Percentiles rank a stretch among this genome's conserved stretches.
phyloP scores from a whole-genome alignment of 2,888 invertebrate genomes.

The Embidobia sp. region DNA sequence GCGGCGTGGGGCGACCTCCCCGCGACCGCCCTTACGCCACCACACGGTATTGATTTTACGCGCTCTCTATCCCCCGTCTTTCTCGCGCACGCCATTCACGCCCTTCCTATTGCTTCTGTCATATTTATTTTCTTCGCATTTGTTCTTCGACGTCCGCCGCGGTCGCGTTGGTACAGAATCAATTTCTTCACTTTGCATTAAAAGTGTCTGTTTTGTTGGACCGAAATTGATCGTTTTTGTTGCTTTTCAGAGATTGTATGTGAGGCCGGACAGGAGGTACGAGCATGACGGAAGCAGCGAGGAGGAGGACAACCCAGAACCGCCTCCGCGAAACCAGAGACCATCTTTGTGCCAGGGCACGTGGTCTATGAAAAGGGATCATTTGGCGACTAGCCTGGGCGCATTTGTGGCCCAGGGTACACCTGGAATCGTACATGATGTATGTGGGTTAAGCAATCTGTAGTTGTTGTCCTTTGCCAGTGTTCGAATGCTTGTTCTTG shows the following conservation, averaged over 20 bases:
- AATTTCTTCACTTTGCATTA: neutral
- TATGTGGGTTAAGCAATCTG: too few species aligned
- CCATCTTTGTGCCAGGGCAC: constrained; percentile 84
- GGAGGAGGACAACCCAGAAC: constrained; percentile 74
- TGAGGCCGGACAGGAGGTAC: constrained; percentile 71
- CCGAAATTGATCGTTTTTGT: too few species aligned
- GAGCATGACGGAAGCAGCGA: constrained; percentile 76
- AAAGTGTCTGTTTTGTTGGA: neutral
- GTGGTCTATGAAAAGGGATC: constrained; percentile 84
- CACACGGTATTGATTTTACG: constrained; percentile 75
- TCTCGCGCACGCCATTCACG: constrained; percentile 38
- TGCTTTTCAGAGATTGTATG: constrained; percentile 61
- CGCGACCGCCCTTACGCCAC: constrained; percentile 49
- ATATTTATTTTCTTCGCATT: constrained; percentile 39
- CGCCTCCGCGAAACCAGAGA: constrained; percentile 72
- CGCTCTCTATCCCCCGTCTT: constrained; percentile 62
- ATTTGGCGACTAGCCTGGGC: constrained; percentile 76
- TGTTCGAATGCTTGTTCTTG: too few species aligned
- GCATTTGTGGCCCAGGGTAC: constrained; percentile 71
- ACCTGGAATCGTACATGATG: constrained; percentile 72
- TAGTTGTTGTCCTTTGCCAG: too few species aligned
- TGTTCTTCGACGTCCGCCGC: too few species aligned
- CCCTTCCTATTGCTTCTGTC: constrained; percentile 49
- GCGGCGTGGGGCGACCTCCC: constrained; percentile 41
- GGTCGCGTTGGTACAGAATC: neutral